Base-by-base conservation (phyloP, 2,888 invertebrate genomes). In the Tinea trinotella region DNA sequence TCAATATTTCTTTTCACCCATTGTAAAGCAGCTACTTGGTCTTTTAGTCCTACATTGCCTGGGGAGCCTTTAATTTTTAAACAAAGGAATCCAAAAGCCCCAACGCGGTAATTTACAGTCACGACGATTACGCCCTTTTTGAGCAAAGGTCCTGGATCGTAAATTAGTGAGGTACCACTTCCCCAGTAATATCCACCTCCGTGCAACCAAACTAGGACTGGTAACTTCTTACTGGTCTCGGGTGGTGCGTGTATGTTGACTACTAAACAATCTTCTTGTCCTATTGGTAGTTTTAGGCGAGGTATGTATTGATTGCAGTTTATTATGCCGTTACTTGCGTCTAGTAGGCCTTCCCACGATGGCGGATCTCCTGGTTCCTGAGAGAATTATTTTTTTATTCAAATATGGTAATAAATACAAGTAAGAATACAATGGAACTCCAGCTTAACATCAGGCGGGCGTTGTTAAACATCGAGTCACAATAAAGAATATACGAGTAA, bases 131-230 rank as follows among this genome's bases (percentile, higher is more conserved):
- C 58, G 3, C 56, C 57, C 46, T 60, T 60, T 19, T 52, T 49
- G 7, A 59, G 57, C 10, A 60, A 48, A 3, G 55, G 56, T 30
- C 54, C 55, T 1, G 60, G 60, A 30, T 60, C 57, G 22, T 56
- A 58, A 12, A 60, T 18, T 20, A 56, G 52, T 6, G 57, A 24
- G 36, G 54, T 57, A 30, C 52, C 57, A 49, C 57, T 57, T 15
- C 57, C 57, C 30, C 40, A 46, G 12, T 30, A 52, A 18, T 34
- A 56, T 2, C 56, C 57, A 6, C 59, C 59, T 10, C 59, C 58
- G 24, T 60, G 58, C n/a, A 60, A 55, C 40, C 55, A 60, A 5
- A 60, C 56, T 57, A 59, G 57, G 12, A 60, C 58, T 3, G 60
- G 56, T 4, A 56, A 54, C 1, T 54, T 54, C 18, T 54, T 55